Evolutionary conservation across 2,113 vertebrate species (phyloP).

Genomic region (Dipodomys spectabilis): DNA sequence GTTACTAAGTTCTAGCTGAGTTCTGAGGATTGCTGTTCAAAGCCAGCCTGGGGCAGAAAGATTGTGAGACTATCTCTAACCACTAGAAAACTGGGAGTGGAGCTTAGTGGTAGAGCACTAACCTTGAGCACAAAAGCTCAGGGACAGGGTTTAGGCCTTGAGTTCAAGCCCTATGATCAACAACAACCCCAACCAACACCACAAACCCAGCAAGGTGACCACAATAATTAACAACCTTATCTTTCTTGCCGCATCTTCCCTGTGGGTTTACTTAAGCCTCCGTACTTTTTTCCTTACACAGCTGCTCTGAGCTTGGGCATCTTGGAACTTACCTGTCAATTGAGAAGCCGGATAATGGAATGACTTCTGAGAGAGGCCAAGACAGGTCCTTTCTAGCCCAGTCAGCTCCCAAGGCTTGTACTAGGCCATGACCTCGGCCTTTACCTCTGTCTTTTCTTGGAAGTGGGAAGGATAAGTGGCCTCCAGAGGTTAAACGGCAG

Average conservation of each 20-base stretch:
- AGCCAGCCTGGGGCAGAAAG: too few relatives aligned
- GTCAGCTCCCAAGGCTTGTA: conserved; percentile 25
- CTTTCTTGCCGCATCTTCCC: not conserved
- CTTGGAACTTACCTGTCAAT: not conserved
- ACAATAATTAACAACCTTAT: conserved; percentile 23
- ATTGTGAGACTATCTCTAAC: too few relatives aligned
- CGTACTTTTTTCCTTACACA: not conserved
- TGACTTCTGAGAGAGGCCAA: conserved; percentile 4
- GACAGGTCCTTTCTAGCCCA: conserved; percentile 11
- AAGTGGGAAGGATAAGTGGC: conserved; percentile 50
- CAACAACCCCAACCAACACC: too few relatives aligned
- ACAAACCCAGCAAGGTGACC: not conserved
- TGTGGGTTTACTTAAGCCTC: not conserved
- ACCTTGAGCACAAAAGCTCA: too few relatives aligned
- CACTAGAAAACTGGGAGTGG: too few relatives aligned
- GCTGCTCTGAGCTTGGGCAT: not conserved
- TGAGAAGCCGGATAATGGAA: conserved; percentile 31
- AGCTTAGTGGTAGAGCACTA: too few relatives aligned
- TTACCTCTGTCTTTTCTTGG: conserved; percentile 58
- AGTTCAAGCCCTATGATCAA: too few relatives aligned
- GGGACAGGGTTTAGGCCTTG: too few relatives aligned
- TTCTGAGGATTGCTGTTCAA: too few relatives aligned
- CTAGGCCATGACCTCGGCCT: conserved; percentile 48
- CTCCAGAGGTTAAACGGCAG: conserved; percentile 57
- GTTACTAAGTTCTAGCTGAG: too few relatives aligned